Evolutionary conservation across 2,113 vertebrate genomes (phyloP).

Genomic region (Hepsetus odoe): DNA sequence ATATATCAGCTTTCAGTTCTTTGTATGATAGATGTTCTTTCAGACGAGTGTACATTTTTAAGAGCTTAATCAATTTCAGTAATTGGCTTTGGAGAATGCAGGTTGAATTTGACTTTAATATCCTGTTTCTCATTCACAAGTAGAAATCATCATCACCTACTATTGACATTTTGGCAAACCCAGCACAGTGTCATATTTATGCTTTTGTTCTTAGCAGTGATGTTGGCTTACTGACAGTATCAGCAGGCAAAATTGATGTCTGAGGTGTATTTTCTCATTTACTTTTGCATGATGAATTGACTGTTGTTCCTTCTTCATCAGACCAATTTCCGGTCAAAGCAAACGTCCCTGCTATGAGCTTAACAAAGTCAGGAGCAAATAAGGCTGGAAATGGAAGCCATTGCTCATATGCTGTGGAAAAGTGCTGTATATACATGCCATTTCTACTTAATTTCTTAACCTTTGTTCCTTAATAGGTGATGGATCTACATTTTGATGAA

Average conservation of each 20-base stretch:
- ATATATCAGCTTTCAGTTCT: constrained; percentile 36
- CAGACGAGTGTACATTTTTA: constrained; percentile 27
- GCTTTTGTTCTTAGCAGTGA: neutral
- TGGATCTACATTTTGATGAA: neutral
- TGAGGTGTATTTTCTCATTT: constrained; percentile 5
- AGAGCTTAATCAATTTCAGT: constrained; percentile 34
- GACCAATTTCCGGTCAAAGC: constrained; percentile 2
- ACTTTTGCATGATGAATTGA: neutral
- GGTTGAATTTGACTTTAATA: constrained; percentile 24
- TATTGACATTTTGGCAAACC: neutral
- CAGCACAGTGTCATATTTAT: neutral
- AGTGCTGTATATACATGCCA: neutral
- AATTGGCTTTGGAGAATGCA: constrained; percentile 20
- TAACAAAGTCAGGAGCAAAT: neutral
- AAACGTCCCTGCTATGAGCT: neutral
- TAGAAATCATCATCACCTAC: neutral
- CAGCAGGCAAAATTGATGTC: neutral
- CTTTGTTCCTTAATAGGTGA: neutral
- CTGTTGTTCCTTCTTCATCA: neutral
- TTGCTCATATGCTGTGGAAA: neutral
- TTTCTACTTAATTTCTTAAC: constrained; percentile 14
- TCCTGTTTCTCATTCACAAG: constrained; percentile 3
- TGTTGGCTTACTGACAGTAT: neutral
- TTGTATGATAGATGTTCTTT: constrained; percentile 32
- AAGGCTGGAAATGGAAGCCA: neutral